These are phyloP conservation scores for Ditylenchus dipsaci DNA, from an alignment of 1,140 invertebrate species.

Conservation along the genomic window DNA sequence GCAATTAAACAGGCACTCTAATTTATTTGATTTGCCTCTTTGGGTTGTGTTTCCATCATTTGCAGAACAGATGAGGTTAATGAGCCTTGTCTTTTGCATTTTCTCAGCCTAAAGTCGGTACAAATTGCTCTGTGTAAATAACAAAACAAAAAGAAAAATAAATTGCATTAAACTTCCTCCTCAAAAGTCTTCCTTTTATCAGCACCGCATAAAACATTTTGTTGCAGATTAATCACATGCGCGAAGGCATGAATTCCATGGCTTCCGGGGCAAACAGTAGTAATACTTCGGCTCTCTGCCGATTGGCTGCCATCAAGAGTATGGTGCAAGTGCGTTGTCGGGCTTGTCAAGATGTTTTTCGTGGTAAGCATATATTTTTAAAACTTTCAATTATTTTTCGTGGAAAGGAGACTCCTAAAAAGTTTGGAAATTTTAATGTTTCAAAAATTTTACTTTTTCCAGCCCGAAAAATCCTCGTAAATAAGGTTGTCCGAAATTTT, in stretches of 20 bases:
- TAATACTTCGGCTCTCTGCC: constrained; percentile 37
- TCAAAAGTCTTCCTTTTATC: too few relatives aligned
- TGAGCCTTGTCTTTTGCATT: not conserved
- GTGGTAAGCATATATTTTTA: constrained; percentile 33
- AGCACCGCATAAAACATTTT: not conserved
- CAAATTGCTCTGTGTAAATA: not conserved
- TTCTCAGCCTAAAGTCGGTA: not conserved
- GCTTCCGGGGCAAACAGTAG: constrained; percentile 14
- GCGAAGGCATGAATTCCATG: constrained; percentile 36
- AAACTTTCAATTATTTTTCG: too few relatives aligned
- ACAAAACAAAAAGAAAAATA: not conserved
- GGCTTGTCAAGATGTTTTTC: constrained; percentile 49
- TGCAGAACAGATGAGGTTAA: not conserved
- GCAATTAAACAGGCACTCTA: too few relatives aligned
- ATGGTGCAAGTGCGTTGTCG: constrained; percentile 51
- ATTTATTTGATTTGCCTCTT: too few relatives aligned
- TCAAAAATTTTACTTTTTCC: too few relatives aligned
- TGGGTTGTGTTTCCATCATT: not conserved
- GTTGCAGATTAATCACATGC: constrained; percentile 54
- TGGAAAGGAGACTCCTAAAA: too few relatives aligned
- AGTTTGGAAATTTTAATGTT: too few relatives aligned
- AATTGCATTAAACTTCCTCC: too few relatives aligned
- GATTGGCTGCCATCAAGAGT: constrained; percentile 43
- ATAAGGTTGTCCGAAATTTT: too few relatives aligned
- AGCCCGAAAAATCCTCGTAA: too few relatives aligned